A percentile compares a stretch with the other conserved stretches of the same genome.
Conservation (phyloP, 2,113 vertebrate genomes). For the Tauraco erythrolophus region DNA sequence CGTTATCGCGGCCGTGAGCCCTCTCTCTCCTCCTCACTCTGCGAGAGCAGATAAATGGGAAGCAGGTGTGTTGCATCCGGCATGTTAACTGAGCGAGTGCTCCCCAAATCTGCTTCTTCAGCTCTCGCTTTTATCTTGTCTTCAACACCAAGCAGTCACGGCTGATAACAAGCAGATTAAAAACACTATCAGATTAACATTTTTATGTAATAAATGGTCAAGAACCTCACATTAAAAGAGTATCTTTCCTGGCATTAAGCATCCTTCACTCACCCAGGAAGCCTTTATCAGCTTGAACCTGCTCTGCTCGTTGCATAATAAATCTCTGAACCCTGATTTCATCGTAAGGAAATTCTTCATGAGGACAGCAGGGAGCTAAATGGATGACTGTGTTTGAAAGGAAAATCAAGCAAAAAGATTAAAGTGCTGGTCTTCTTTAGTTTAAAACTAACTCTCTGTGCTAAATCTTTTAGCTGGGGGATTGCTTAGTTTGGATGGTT, state of each 20-base stretch:
- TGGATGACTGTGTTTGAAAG: constrained; percentile 57
- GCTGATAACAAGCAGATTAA: constrained; percentile 70
- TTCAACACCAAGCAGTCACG: constrained; percentile 36
- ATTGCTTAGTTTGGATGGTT: background rate
- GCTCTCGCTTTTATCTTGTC: constrained; percentile 52
- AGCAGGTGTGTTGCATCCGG: background rate
- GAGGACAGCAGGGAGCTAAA: constrained; percentile 64
- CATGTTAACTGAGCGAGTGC: constrained; percentile 3
- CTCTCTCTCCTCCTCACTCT: constrained; percentile 26
- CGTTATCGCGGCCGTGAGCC: background rate
- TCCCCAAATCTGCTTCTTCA: constrained; percentile 55
- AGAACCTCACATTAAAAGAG: constrained; percentile 67
- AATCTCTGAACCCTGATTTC: constrained; percentile 51
- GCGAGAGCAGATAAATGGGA: constrained; percentile 46
- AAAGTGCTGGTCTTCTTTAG: constrained; percentile 39
- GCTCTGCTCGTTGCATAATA: constrained; percentile 61
- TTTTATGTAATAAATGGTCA: constrained; percentile 71
- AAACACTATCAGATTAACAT: constrained; percentile 74
- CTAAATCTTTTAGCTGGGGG: constrained; percentile 8
- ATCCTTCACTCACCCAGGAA: constrained; percentile 70
- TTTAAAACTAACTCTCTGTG: constrained; percentile 37
- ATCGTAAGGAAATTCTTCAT: constrained; percentile 64
- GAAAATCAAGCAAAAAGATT: constrained; percentile 64
- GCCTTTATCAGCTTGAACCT: constrained; percentile 74
- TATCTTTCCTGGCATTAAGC: constrained; percentile 69